phyloP scores from a whole-genome alignment of 1,140 invertebrate genomes.

The Trinorchestia longiramus region DNA sequence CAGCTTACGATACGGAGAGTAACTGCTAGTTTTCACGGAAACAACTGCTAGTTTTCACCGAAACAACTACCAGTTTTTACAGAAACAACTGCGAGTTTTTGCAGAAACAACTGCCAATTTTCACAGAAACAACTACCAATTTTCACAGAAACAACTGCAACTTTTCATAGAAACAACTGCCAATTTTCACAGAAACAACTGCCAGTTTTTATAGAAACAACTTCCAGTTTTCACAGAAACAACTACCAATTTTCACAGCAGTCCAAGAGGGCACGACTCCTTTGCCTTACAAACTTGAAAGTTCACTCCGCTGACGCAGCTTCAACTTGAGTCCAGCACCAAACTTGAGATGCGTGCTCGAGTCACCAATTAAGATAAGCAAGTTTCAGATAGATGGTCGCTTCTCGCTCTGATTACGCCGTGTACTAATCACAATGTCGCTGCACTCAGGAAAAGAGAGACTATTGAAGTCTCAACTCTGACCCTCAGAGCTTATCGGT shows the following conservation, averaged over 20 bases:
- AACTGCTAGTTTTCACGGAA: too few species aligned
- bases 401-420: background rate
- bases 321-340: background rate
- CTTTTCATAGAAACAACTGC: background rate
- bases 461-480: background rate
- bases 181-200: background rate
- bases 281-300: background rate
- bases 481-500: background rate
- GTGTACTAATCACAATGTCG: background rate
- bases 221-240: too few species aligned
- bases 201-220: background rate
- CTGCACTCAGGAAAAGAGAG: background rate
- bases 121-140: background rate
- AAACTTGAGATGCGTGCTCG: background rate
- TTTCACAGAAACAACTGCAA: background rate
- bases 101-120: background rate
- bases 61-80: too few species aligned
- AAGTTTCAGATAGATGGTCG: slow-evolving; percentile 4
- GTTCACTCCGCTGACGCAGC: background rate
- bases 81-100: too few species aligned
- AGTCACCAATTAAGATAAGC: slow-evolving; percentile 5
- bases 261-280: background rate
- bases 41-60: too few species aligned
- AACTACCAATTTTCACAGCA: background rate
- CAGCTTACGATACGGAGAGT: too few species aligned